A percentile compares a stretch with the other conserved stretches of the same genome.
phyloP scores from a whole-genome alignment of 2,113 vertebrate genomes.

The Eudyptes chrysolophus region DNA sequence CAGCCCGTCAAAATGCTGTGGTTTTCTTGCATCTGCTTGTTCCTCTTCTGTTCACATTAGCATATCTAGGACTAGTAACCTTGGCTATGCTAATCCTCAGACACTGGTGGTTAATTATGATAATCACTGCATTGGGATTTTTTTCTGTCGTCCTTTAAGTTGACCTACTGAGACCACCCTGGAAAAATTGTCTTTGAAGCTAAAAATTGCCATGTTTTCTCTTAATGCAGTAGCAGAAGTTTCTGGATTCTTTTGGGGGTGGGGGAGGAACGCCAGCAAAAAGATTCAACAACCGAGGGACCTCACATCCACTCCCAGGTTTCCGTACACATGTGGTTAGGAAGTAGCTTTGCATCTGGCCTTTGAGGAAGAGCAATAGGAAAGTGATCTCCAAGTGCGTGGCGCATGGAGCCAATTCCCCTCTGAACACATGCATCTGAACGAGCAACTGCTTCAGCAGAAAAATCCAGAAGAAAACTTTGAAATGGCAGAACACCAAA shows the following conservation, averaged over 20 bases:
- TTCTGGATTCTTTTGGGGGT: fast-evolving
- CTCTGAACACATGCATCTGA: not conserved
- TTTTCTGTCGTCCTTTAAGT: not conserved
- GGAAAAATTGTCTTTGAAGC: not conserved
- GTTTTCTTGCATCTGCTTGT: not conserved
- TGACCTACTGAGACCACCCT: not conserved
- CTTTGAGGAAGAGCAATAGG: not conserved
- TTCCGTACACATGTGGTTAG: not conserved
- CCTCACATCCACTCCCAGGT: not conserved
- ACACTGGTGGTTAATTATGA: not conserved
- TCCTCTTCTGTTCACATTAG: not conserved
- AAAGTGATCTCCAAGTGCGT: not conserved
- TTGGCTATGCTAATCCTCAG: not conserved
- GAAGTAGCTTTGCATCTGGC: not conserved
- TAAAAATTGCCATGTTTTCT: not conserved
- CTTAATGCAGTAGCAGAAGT: not conserved
- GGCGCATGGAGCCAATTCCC: not conserved
- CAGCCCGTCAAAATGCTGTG: not conserved
- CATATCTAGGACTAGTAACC: not conserved
- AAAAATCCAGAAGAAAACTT: slow-evolving; percentile 38
- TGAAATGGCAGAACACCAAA: slow-evolving; percentile 42
- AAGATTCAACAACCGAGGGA: not conserved
- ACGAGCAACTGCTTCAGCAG: not conserved
- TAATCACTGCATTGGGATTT: not conserved
- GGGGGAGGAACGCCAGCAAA: not conserved